Base-by-base conservation (phyloP, 2,888 invertebrate genomes). In the Volucella inflata region DNA sequence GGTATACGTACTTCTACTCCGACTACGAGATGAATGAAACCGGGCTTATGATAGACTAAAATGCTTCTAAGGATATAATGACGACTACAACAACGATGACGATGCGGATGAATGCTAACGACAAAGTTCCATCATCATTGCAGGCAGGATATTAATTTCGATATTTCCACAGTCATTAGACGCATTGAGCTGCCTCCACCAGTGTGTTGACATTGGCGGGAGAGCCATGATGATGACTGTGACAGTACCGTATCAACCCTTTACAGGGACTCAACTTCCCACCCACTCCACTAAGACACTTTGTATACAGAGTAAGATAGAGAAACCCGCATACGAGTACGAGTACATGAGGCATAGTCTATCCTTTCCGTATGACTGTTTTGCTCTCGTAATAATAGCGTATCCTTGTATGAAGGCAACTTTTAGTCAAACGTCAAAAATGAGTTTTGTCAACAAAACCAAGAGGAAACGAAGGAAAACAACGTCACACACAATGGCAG, bases 111-210 rank as follows among this genome's bases (percentile, higher is more conserved):
- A 59, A 60, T 57, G 80, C 60, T 65, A 60, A 85, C 65, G 81
- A 67, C 80, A 81, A 81, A 81, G 76, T 80, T 85, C 55, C 75
- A 74, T 75, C 79, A 79, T 70, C 65, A 50, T 65, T 48, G 75
- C 79, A 71, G 81, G 67, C 85, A 85, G 85, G 85, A 85, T 85
- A 85, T 85, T 85, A 81, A 85, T 85, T 85, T 68, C 80, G 72
- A 81, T 77, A 85, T 81, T 81, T 74, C 72, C 76, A 81, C 84
- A 84, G 79, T 79, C 84, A 79, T 84, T 84, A 84, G 75, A 84
- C 57, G 65, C 78, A 83, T 78, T 78, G 65, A 67, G 65, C 62
- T 55, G 70, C 46, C n/a, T 21, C 3, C 21, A 21, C 21, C 21
- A 21, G 21, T 21, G 21, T 21, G 21, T 21, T 21, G 21, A 21